Evolutionary conservation across 2,888 invertebrate species (phyloP), one percentile per base, ranked within the genome.

Genomic region (Corbicula japonica): DNA sequence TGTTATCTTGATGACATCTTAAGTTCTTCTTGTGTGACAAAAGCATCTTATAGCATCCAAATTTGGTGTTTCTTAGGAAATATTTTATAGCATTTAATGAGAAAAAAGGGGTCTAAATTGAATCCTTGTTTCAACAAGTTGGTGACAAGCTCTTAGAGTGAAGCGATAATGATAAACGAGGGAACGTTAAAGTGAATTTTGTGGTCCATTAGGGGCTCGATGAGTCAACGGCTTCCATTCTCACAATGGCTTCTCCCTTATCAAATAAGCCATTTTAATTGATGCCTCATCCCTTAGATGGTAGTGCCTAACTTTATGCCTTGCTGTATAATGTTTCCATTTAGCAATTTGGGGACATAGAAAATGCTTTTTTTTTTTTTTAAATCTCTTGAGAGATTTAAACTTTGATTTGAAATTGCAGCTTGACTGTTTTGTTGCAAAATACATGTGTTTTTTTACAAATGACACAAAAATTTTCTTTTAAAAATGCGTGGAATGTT

Each of bases 61-160:
- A 18, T n/a, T 58, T 23, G 1, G 23, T 12, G 21, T 30, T 58
- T 58, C 12, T 28, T 21, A 54, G 58, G 58, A 58, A 58, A 58
- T 21, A 30, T 58, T 58, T 58, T 58, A 58, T 58, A 35, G 30
- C 35, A 8, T 58, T 28, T 58, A 58, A 58, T 58, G 58, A 58
- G 58, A 63, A 54, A 62, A 62, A 56, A 44, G 63, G 63, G 63
- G 72, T 38, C 56, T 46, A 72, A 41, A 32, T 26, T 44, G 56
- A 30, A 38, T 63, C 63, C 54, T 56, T 56, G 34, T 44, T 72
- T 41, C 72, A 72, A 72, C 72, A 72, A 72, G 72, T 72, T 44
- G 63, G 30, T 44, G 72, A 52, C 63, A 63, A 15, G 28, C 44
- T 23, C 46, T 52, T 56, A 38, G 12, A 28, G 28, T 23, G 21